Conservation (phyloP, 2,797 vertebrate species). For the Lerista edwardsae region DNA sequence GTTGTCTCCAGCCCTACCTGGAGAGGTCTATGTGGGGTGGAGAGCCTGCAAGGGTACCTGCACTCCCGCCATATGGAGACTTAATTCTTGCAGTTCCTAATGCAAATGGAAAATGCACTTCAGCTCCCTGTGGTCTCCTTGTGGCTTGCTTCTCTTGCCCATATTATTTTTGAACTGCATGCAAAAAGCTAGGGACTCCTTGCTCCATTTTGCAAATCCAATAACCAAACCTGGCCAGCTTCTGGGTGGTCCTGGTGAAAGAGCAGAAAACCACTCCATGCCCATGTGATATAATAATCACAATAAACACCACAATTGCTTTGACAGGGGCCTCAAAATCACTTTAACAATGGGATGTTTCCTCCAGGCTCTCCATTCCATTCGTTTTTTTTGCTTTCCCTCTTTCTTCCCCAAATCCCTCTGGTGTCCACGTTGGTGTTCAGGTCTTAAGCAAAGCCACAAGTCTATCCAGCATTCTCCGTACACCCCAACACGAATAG, state of each 20-base stretch:
- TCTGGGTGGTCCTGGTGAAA: constrained; percentile 65
- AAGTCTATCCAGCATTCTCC: constrained; percentile 48
- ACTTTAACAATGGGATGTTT: constrained; percentile 65
- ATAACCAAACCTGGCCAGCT: constrained; percentile 60
- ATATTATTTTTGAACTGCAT: constrained; percentile 74
- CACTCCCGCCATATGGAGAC: constrained; percentile 68
- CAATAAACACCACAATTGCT: constrained; percentile 52
- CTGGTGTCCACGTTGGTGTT: constrained; percentile 19
- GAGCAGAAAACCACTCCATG: constrained; percentile 44
- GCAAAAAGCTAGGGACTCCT: constrained; percentile 55
- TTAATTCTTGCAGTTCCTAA: constrained; percentile 60
- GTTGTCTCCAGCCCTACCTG: constrained; percentile 52
- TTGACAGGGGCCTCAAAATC: constrained; percentile 66
- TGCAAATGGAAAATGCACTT: constrained; percentile 70
- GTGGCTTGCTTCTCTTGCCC: constrained; percentile 61
- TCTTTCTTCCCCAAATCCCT: neutral
- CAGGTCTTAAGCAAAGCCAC: constrained; percentile 30
- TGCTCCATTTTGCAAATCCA: constrained; percentile 70
- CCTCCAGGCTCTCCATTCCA: constrained; percentile 19
- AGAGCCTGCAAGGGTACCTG: constrained; percentile 55
- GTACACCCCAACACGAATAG: constrained; percentile 30
- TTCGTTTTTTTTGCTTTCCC: fast-evolving
- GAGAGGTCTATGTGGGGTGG: constrained; percentile 48
- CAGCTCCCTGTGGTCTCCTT: constrained; percentile 60
- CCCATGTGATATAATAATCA: constrained; percentile 61